phyloP scores from a whole-genome alignment of 2,888 invertebrate genomes.

The Magallana nippona region DNA sequence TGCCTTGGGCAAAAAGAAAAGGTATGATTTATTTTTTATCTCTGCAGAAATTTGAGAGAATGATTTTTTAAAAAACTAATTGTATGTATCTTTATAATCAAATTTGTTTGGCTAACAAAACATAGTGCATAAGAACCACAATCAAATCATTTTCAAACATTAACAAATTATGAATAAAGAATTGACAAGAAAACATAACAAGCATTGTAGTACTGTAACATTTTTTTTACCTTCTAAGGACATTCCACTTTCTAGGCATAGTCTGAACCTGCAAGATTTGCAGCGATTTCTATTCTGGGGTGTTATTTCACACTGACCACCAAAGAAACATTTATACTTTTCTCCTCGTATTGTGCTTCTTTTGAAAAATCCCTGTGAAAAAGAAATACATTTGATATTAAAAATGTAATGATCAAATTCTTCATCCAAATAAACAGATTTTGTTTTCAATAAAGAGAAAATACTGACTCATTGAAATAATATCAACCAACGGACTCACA shows the following conservation, averaged over 20 bases:
- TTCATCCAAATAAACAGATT: not conserved
- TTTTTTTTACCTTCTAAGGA: slow-evolving; percentile 73
- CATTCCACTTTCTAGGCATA: slow-evolving; percentile 77
- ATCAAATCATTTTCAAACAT: no score
- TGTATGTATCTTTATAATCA: no score
- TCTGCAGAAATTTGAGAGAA: no score
- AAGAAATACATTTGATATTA: not conserved
- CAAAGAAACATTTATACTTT: slow-evolving; percentile 77
- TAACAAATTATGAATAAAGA: not conserved
- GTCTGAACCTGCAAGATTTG: slow-evolving; percentile 76
- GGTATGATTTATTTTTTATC: no score
- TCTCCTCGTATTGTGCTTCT: slow-evolving; percentile 74
- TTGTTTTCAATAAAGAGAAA: not conserved
- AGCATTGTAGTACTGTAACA: not conserved
- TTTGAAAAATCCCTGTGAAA: slow-evolving; percentile 78
- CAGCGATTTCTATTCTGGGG: slow-evolving; percentile 78
- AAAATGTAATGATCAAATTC: not conserved
- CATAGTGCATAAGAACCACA: no score
- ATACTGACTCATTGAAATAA: no score
- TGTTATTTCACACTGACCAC: slow-evolving; percentile 73
- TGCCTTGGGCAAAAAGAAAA: no score
- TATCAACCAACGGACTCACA: no score
- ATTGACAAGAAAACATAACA: not conserved
- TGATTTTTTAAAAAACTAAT: no score
- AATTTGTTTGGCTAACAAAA: no score